These are phyloP conservation scores for Drosophila nigricruria DNA, from an alignment of 2,888 invertebrate species.

Conservation along the genomic window DNA sequence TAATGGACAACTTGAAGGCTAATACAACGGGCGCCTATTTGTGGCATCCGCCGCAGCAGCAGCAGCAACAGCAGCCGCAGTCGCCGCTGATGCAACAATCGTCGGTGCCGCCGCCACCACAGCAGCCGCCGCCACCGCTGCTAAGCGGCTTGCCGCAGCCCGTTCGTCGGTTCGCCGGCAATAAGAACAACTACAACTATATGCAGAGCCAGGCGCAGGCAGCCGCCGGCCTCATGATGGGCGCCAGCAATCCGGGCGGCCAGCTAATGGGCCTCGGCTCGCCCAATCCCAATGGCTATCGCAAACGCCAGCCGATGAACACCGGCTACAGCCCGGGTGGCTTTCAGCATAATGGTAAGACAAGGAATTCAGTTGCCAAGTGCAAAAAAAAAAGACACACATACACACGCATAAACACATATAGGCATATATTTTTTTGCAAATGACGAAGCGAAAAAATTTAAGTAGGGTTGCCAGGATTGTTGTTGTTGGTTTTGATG, in stretches of 20 bases:
- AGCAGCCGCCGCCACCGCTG: constrained; percentile 26
- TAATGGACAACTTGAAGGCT: constrained; percentile 62
- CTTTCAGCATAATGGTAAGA: constrained; percentile 69
- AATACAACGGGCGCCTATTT: constrained; percentile 58
- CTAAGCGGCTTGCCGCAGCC: constrained; percentile 33
- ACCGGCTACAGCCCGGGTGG: constrained; percentile 39
- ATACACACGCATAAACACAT: not conserved
- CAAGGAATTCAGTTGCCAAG: not conserved
- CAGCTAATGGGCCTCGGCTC: constrained; percentile 44
- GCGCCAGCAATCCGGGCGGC: constrained; percentile 11
- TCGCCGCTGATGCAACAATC: constrained; percentile 36
- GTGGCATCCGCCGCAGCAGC: constrained; percentile 48
- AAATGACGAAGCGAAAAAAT: constrained; percentile 5
- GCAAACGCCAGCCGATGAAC: constrained; percentile 63
- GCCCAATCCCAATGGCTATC: constrained; percentile 49
- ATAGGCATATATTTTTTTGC: not conserved
- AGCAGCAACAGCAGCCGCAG: constrained; percentile 26
- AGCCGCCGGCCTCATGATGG: constrained; percentile 38
- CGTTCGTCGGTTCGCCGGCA: constrained; percentile 59
- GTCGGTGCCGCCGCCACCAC: constrained; percentile 37
- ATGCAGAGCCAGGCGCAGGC: constrained; percentile 37
- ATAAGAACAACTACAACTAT: constrained; percentile 64
- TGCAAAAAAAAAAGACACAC: not conserved
- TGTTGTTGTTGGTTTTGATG: not conserved
- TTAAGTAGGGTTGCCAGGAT: not conserved